phyloP scores from a whole-genome alignment of 2,888 invertebrate genomes.

The Zhuqinia jingwanae region DNA sequence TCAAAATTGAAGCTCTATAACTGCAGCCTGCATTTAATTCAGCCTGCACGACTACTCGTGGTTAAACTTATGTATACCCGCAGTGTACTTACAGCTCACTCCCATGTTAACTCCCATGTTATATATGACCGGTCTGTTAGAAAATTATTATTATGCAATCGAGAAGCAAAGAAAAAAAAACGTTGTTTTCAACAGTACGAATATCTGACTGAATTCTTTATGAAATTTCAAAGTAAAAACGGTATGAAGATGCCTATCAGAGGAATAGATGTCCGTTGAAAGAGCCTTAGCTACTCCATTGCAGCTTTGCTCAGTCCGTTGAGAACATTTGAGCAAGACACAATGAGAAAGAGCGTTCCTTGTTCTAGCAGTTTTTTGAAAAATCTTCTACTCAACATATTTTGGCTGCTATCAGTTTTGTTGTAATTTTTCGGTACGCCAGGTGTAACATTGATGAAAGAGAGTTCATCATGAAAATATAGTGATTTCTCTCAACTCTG shows the following conservation, averaged over 20 bases:
- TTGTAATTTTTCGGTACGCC: not conserved
- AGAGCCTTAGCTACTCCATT: slow-evolving; percentile 32
- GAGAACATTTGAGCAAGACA: slow-evolving; percentile 55
- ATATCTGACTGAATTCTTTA: not conserved
- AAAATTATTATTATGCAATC: not conserved
- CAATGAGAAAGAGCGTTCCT: slow-evolving; percentile 15
- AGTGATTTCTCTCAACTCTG: slow-evolving; percentile 48
- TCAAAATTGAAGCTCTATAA: too few relatives aligned
- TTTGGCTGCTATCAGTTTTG: not conserved
- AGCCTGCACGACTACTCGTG: not conserved
- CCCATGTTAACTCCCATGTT: too few relatives aligned
- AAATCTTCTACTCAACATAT: not conserved
- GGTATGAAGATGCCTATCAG: slow-evolving; percentile 31
- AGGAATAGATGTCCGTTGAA: slow-evolving; percentile 50
- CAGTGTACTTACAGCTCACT: too few relatives aligned
- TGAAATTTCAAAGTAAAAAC: slow-evolving; percentile 19
- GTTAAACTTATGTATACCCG: not conserved
- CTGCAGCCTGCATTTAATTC: too few relatives aligned
- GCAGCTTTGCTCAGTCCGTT: slow-evolving; percentile 49
- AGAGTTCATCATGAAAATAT: slow-evolving; percentile 56
- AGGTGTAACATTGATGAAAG: not conserved
- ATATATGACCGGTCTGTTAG: too few relatives aligned
- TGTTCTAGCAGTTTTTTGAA: slow-evolving; percentile 7
- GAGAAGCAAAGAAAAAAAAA: not conserved
- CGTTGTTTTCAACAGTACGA: slow-evolving; percentile 1